phyloP scores from a whole-genome alignment of 2,113 vertebrate species.

The Ciconia stormi region DNA sequence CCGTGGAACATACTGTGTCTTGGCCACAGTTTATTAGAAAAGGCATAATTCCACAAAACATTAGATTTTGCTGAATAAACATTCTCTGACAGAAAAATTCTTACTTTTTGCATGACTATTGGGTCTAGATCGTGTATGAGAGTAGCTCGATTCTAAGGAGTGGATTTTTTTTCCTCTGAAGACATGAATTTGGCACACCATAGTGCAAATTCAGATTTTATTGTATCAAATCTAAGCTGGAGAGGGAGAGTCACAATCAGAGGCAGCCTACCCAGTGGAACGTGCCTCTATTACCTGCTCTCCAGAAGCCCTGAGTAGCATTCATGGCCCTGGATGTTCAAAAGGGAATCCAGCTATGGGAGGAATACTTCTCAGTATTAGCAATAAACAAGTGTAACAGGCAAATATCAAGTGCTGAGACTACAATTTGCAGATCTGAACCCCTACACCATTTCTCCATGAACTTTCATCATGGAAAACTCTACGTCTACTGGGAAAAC shows the following conservation, averaged over 20 bases:
- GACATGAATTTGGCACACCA: neutral
- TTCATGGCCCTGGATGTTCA: neutral
- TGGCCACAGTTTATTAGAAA: neutral
- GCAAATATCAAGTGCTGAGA: neutral
- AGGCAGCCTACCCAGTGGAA: neutral
- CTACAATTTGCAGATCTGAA: neutral
- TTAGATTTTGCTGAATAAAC: neutral
- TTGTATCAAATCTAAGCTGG: neutral
- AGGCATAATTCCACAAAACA: neutral
- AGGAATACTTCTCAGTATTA: neutral
- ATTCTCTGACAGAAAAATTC: neutral
- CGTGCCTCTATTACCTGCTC: neutral
- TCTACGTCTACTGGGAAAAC: neutral
- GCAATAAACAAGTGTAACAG: neutral
- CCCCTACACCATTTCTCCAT: neutral
- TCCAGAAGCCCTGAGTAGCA: neutral
- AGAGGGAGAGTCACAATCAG: neutral
- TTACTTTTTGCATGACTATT: neutral
- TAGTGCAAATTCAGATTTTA: neutral
- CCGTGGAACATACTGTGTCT: neutral
- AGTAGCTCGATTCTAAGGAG: neutral
- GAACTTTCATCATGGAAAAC: neutral
- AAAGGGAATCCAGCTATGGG: neutral
- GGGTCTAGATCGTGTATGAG: neutral
- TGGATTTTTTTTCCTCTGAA: neutral